Evolutionary conservation across 1,140 invertebrate species (phyloP).

Genomic region (Megalopta genalis): DNA sequence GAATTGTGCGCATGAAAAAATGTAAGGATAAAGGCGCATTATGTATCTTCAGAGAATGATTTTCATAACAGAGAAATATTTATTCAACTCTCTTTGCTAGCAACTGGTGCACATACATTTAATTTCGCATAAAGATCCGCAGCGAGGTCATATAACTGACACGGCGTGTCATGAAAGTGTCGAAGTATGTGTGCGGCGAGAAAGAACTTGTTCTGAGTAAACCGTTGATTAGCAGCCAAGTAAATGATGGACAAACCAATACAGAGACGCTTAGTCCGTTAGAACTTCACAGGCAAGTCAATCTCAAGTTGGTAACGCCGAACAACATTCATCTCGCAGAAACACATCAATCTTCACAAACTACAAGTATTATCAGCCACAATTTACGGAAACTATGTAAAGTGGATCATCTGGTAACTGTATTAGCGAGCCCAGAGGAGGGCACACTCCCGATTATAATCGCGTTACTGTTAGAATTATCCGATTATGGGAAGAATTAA

Average conservation of each 20-base stretch:
- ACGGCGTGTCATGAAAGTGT: too few species aligned
- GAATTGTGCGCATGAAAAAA: too few species aligned
- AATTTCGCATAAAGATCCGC: too few species aligned
- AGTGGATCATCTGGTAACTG: conserved; percentile 12
- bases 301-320: conserved; percentile 20
- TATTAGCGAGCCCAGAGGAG: background rate
- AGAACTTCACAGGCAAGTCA: conserved; percentile 3
- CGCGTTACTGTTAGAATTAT: too few species aligned
- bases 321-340: background rate
- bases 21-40: too few species aligned
- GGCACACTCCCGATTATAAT: background rate
- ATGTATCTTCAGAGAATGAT: too few species aligned
- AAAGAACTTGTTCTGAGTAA: background rate
- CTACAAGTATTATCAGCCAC: background rate
- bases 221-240: background rate
- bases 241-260: background rate
- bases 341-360: conserved; percentile 21
- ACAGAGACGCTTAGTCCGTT: background rate
- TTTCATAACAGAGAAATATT: too few species aligned
- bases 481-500: too few species aligned
- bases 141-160: too few species aligned
- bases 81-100: too few species aligned
- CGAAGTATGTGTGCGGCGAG: too few species aligned
- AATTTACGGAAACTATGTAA: conserved; percentile 29
- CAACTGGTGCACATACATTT: too few species aligned